A percentile compares a stretch with the other conserved stretches of the same genome.
These are phyloP conservation scores for Ageneiosus marmoratus DNA, from an alignment of 2,113 vertebrate genomes.

Conservation along the genomic window DNA sequence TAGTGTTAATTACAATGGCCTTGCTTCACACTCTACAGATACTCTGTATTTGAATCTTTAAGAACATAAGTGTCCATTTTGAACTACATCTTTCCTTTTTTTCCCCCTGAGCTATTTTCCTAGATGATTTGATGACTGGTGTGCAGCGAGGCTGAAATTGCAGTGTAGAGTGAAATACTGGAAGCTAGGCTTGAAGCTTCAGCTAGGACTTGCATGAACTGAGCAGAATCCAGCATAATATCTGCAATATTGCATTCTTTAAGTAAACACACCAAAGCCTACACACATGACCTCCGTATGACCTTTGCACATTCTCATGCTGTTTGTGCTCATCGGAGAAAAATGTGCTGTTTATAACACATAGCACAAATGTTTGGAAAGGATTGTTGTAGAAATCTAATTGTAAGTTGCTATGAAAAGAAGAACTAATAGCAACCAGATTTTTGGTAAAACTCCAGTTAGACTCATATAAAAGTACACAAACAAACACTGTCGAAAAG, in stretches of 20 bases:
- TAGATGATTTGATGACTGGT: conserved; percentile 40
- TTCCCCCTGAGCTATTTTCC: conserved; percentile 27
- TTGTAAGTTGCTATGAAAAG: not conserved
- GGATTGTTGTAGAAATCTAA: not conserved
- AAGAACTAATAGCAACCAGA: not conserved
- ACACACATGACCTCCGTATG: conserved; percentile 9
- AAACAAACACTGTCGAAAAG: not conserved
- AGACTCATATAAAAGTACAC: not conserved
- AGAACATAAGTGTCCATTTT: not conserved
- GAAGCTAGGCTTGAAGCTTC: conserved; percentile 47
- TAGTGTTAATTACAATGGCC: conserved; percentile 20
- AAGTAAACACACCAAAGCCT: conserved; percentile 28
- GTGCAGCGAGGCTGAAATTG: conserved; percentile 45
- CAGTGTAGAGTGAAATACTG: conserved; percentile 45
- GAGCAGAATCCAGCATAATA: conserved; percentile 39
- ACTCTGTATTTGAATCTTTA: not conserved
- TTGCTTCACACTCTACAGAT: conserved; percentile 24
- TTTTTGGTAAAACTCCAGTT: not conserved
- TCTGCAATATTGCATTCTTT: conserved; percentile 40
- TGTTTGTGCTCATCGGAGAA: not conserved
- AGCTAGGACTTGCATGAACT: conserved; percentile 41
- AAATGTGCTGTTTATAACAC: not conserved
- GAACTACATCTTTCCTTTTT: conserved; percentile 18
- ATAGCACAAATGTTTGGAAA: not conserved
- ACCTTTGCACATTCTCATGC: conserved; percentile 38